Evolutionary conservation across 2,113 vertebrate species (phyloP).

Genomic region (Ginglymostoma cirratum): DNA sequence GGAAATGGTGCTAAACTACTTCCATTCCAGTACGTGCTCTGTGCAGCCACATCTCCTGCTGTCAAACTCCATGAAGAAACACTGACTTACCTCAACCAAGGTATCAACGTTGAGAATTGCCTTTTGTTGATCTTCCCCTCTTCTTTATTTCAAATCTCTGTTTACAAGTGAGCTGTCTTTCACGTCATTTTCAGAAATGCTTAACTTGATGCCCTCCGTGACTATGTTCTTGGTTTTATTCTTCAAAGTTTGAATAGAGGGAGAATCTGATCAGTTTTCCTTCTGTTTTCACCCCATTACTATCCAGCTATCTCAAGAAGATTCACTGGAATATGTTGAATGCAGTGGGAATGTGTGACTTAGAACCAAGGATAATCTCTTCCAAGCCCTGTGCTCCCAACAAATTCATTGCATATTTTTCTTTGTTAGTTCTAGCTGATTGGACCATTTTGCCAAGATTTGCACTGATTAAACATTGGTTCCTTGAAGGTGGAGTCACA

Average conservation of each 20-base stretch:
- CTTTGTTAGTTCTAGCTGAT: background rate
- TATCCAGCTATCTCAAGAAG: background rate
- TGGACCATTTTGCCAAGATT: background rate
- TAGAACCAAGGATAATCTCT: background rate
- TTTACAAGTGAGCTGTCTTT: background rate
- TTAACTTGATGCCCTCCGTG: background rate
- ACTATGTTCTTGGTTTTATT: background rate
- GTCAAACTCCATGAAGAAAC: conserved; percentile 83
- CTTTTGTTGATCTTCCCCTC: conserved; percentile 11
- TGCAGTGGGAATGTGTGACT: background rate
- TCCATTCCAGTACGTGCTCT: conserved; percentile 77
- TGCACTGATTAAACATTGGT: background rate
- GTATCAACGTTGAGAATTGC: conserved; percentile 51
- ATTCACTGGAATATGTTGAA: background rate
- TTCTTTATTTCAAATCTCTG: background rate
- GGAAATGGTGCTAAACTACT: conserved; percentile 61
- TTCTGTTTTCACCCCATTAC: background rate
- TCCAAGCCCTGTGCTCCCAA: background rate
- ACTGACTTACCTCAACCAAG: conserved; percentile 93
- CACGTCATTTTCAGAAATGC: background rate
- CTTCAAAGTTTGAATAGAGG: background rate
- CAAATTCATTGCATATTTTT: background rate
- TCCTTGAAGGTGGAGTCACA: no score
- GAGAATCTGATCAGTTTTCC: background rate
- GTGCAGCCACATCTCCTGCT: conserved; percentile 82